A percentile compares a stretch with the other conserved stretches of the same genome.
phyloP scores from a whole-genome alignment of 2,797 vertebrate species.

The Melanotaenia maccullochi region DNA sequence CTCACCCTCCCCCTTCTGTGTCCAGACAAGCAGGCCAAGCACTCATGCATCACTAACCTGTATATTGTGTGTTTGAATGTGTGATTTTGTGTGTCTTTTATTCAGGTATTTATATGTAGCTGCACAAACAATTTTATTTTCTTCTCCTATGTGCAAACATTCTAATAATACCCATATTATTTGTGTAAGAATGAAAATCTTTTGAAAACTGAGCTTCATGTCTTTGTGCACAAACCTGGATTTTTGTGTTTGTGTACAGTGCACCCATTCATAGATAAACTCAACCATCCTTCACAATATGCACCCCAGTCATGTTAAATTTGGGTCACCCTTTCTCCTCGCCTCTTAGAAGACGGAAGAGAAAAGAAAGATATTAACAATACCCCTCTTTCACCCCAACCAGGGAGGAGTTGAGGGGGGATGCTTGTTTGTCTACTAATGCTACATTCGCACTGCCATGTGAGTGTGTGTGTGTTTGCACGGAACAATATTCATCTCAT shows the following conservation, averaged over 20 bases:
- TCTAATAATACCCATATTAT: neutral
- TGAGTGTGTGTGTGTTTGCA: conserved; percentile 29
- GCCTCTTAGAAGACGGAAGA: conserved; percentile 34
- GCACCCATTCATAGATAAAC: conserved; percentile 44
- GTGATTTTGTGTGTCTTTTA: conserved; percentile 3
- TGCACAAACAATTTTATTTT: neutral
- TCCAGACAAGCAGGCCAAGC: conserved; percentile 63
- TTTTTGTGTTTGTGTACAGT: conserved; percentile 40
- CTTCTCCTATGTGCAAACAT: neutral
- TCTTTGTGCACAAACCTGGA: neutral
- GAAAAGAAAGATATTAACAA: conserved; percentile 61
- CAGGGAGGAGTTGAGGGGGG: neutral
- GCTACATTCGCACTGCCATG: conserved; percentile 1
- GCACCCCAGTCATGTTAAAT: conserved; percentile 61
- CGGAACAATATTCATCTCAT: conserved; percentile 28
- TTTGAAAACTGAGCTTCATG: too few relatives aligned
- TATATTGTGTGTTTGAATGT: conserved; percentile 28
- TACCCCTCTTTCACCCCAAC: conserved; percentile 54
- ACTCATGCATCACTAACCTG: conserved; percentile 72
- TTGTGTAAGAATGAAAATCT: neutral
- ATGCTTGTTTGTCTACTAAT: conserved; percentile 55
- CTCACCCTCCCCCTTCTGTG: conserved; percentile 47
- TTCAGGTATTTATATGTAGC: conserved; percentile 19
- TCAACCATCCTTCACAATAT: conserved; percentile 52
- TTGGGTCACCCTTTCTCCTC: conserved; percentile 74